phyloP scores from a whole-genome alignment of 2,797 vertebrate genomes.

The Loriculus beryllinus region DNA sequence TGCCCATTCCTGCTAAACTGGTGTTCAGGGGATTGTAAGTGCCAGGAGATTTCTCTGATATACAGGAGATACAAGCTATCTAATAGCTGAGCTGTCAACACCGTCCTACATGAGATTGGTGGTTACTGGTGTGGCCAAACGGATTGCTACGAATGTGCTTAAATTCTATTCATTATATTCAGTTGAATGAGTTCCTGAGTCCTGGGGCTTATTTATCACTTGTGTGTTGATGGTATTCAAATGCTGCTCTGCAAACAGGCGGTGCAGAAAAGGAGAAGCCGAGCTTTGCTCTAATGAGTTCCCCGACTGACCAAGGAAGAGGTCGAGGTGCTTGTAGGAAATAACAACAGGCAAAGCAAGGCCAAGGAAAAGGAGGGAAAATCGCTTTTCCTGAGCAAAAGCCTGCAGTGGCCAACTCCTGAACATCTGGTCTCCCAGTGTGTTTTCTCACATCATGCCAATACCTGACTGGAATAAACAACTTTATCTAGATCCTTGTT shows the following conservation, averaged over 20 bases:
- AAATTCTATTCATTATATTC: not conserved
- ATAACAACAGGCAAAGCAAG: conserved; percentile 16
- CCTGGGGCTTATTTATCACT: not conserved
- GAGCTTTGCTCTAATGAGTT: not conserved
- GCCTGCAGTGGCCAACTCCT: not conserved
- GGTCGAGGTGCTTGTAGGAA: not conserved
- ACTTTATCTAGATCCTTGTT: conserved; percentile 48
- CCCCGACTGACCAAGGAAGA: not conserved
- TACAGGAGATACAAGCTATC: not conserved
- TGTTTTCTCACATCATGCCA: conserved; percentile 50
- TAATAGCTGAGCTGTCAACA: not conserved
- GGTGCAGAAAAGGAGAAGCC: not conserved
- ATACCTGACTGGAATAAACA: conserved; percentile 62
- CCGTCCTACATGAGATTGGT: accelerated
- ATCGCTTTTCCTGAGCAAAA: not conserved
- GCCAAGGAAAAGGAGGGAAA: conserved; percentile 41
- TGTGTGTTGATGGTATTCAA: not conserved
- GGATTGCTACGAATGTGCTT: not conserved
- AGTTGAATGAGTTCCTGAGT: not conserved
- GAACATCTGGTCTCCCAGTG: conserved; percentile 39
- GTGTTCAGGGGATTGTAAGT: not conserved
- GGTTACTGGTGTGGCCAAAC: not conserved
- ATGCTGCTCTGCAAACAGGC: not conserved
- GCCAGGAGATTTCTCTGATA: not conserved
- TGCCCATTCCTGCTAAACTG: not conserved